These are phyloP conservation scores for Tokudaia muenninki DNA, from an alignment of 2,797 vertebrate genomes.

Conservation along the genomic window DNA sequence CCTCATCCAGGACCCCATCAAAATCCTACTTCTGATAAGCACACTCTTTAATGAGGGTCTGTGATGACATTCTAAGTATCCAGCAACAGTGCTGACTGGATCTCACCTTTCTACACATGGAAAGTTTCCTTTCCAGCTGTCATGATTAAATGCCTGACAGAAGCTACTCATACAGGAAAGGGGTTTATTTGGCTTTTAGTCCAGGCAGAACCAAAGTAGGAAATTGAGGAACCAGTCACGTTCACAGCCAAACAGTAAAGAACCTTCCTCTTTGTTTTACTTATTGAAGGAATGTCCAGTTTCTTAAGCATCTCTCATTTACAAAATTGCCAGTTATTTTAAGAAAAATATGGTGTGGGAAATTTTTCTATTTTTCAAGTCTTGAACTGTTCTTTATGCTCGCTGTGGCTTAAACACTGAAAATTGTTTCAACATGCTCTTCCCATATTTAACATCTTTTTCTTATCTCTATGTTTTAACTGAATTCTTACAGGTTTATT, in stretches of 20 bases:
- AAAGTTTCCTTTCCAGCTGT: background rate
- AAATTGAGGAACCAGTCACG: background rate
- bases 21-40: background rate
- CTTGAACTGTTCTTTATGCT: background rate
- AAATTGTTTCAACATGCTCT: background rate
- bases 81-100: background rate
- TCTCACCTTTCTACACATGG: background rate
- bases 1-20: background rate
- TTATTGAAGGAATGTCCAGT: background rate
- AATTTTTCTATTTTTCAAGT: background rate
- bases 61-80: background rate
- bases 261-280: background rate
- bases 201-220: background rate
- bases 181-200: background rate
- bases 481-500: constrained; percentile 15
- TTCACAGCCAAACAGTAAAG: background rate
- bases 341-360: background rate
- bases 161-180: background rate
- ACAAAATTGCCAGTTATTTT: background rate
- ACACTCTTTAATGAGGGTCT: background rate
- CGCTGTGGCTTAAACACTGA: background rate
- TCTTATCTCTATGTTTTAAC: background rate
- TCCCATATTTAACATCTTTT: background rate
- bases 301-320: background rate
- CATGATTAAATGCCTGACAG: background rate